Base-by-base conservation (phyloP, 1,140 invertebrate species). In the Lepidurus apus region DNA sequence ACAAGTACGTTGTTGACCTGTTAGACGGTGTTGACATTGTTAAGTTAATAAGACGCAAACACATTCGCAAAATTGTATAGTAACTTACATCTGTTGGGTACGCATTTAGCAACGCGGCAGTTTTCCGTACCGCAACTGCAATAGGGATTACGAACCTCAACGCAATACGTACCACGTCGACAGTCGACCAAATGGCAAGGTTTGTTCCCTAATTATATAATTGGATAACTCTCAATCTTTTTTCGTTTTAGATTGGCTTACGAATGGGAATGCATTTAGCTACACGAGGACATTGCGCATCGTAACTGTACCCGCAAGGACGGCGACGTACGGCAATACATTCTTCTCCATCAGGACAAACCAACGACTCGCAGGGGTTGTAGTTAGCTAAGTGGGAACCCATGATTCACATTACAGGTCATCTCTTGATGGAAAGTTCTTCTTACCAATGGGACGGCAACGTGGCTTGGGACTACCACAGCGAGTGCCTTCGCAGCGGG, bases 251-350 rank as follows among this genome's bases (percentile, higher is more conserved):
- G 7, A 7, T 7, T 65, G 53, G 21, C 53, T 65, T 65, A 65
- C 53, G n/a, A 17, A 17, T 65, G n/a, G 53, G 53, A 65, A 65
- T 21, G 53, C 53, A 65, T 65, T 65, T 65, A 21, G 53, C 53
- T 65, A 65, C 53, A n/a, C 53, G 53, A 9, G 53, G 53, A 65
- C 53, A 65, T 7, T 1, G 17, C 8, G 53, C 21, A 65, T 65
- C 53, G 21, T 65, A 65, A 17, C 53, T 65, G 13, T 65, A 65
- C 9, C 53, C 53, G 21, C 53, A 65, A 7, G 53, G 9, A 17
- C 3, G 53, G 6, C 53, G 53, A 13, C 53, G 8, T 9, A 65
- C 53, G 7, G 53, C 53, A 65, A 65, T 17, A 21, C 53, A 65
- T 17, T 65, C 53, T 17, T 65, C 21, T 7, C 53, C 53, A 7